Conservation (phyloP, 2,797 vertebrate species). For the Craterocephalus amniculus region DNA sequence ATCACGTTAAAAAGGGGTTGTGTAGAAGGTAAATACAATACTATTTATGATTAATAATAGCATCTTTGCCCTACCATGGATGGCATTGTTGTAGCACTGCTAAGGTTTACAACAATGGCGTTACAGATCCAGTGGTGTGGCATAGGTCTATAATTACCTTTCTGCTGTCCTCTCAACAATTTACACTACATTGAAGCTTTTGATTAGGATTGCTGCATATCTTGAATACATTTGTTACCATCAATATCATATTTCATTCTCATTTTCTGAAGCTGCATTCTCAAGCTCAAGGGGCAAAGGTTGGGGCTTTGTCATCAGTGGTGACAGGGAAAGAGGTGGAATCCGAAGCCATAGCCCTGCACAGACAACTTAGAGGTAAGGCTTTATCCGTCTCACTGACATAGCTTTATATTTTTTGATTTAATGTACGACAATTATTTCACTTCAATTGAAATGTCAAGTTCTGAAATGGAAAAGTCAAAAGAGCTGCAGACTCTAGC, state of each 20-base stretch:
- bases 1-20: neutral
- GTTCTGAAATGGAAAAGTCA: slow-evolving; percentile 34
- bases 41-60: no score
- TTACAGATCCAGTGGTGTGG: neutral
- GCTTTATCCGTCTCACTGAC: slow-evolving; percentile 3
- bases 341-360: slow-evolving; percentile 75
- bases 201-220: neutral
- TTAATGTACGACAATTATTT: slow-evolving; percentile 29
- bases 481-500: slow-evolving; percentile 17
- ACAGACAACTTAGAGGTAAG: slow-evolving; percentile 84
- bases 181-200: neutral
- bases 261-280: slow-evolving; percentile 77
- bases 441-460: slow-evolving; percentile 59
- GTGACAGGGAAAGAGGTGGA: slow-evolving; percentile 83
- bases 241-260: slow-evolving; percentile 21
- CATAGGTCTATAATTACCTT: neutral
- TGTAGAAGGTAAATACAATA: neutral
- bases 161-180: neutral
- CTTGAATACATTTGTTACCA: slow-evolving; percentile 3
- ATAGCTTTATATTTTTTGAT: slow-evolving; percentile 22
- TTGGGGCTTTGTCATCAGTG: slow-evolving; percentile 76
- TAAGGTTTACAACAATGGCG: neutral
- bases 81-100: neutral
- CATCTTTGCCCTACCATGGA: neutral
- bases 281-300: slow-evolving; percentile 67